Evolutionary conservation across 2,797 vertebrate species (phyloP), one percentile per base, ranked within the genome.

Genomic region (Phoxinus dragarum): DNA sequence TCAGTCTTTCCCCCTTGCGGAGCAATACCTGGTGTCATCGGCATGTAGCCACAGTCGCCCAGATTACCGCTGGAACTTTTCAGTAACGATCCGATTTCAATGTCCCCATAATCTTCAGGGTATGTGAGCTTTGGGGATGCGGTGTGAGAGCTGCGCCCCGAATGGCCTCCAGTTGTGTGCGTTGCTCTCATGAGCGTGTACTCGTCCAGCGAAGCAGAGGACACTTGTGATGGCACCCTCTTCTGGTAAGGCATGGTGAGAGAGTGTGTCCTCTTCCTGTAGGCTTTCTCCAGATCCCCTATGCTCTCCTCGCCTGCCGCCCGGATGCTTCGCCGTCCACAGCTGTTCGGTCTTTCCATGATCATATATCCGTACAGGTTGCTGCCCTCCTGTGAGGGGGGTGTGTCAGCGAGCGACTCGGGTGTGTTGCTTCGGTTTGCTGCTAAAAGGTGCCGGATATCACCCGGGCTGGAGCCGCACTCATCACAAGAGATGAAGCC

Each of bases 401-500:
- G 97, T 0, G 98, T 99, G 91, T 97, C 96, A 0, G 97, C 88
- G 54, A 97, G 93, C 21, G 97, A 98, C 91, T 99, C 98, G 0
- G 98, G 97, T 0, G 98, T 98, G 94, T 96, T 96, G 94, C 97
- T 98, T 54, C 96, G 91, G 88, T 96, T 97, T 81, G 96, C 95
- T 0, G 90, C 27, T 66, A 93, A 84, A 72, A 96, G 94, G 82
- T 96, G 95, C 36, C 96, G 94, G 42, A 78, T 86, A 14, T 98
- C 97, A 0, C 96, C 95, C 0, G 96, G 96, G 84, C 96, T 99
- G 16, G 97, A 99, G 86, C 97, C 95, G 5, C 96, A 98, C 88
- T 99, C 98, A 54, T 99, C 98, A 74, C 97, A 96, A 2, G 97
- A 98, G 92, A 98, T 97, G 86, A 99, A 99, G 12, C 97, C 97